These are phyloP conservation scores for Lysiphlebus fabarum DNA, from an alignment of 1,140 invertebrate genomes.

Conservation along the genomic window DNA sequence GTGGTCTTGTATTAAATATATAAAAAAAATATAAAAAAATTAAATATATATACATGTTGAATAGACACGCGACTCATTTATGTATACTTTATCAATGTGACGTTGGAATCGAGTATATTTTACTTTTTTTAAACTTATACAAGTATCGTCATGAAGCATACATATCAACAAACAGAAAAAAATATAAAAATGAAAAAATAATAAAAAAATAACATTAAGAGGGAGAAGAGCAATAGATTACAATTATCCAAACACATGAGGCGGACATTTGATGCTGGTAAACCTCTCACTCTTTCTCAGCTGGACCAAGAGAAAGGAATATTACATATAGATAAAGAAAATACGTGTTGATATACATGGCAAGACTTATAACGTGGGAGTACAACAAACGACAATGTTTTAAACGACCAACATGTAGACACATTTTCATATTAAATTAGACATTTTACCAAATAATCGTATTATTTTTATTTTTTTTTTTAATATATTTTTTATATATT, in stretches of 20 bases:
- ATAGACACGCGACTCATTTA: constrained; percentile 27
- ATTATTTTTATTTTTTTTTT: too few species aligned
- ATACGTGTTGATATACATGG: constrained; percentile 9
- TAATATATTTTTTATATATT: too few species aligned
- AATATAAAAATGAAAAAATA: constrained; percentile 24
- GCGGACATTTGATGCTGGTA: constrained; percentile 17
- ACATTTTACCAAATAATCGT: too few species aligned
- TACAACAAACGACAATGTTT: background rate
- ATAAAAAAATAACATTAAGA: too few species aligned
- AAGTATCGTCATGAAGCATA: too few species aligned
- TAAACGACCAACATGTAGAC: too few species aligned
- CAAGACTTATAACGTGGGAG: constrained; percentile 22
- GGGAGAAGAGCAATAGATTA: constrained; percentile 44
- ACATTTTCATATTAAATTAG: too few species aligned
- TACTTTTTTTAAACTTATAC: constrained; percentile 19
- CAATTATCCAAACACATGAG: constrained; percentile 43
- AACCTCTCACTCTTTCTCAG: too few species aligned
- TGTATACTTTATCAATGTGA: constrained; percentile 41
- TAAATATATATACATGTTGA: constrained; percentile 9
- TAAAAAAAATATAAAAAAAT: too few species aligned
- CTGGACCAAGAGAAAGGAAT: too few species aligned
- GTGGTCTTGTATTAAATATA: background rate
- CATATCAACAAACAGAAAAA: background rate
- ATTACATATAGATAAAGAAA: too few species aligned
- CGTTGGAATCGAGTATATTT: constrained; percentile 17